Conservation (phyloP, 1,140 invertebrate species). For the Sycophila sp. region DNA sequence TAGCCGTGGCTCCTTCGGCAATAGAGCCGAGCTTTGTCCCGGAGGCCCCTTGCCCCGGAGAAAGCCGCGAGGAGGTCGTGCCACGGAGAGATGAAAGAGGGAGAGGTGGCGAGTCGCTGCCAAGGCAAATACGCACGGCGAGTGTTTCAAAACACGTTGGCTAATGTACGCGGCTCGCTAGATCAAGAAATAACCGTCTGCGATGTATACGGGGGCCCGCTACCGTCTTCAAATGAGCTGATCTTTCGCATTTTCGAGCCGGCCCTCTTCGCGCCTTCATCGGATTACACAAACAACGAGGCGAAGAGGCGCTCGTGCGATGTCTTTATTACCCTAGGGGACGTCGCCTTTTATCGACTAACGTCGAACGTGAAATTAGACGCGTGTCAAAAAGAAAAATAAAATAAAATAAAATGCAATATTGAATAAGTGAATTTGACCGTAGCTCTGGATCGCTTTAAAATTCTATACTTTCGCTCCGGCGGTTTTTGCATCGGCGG, state of each 20-base stretch:
- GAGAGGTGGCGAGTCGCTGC: slow-evolving; percentile 55
- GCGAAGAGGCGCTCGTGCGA: background rate
- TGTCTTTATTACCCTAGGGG: background rate
- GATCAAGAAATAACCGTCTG: slow-evolving; percentile 59
- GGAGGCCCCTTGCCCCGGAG: too few species aligned
- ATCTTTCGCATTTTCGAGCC: slow-evolving; percentile 13
- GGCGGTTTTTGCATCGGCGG: too few species aligned
- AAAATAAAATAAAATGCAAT: too few species aligned
- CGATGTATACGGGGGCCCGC: background rate
- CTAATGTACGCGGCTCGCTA: slow-evolving; percentile 59
- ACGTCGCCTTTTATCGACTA: background rate
- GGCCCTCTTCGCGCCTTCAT: background rate
- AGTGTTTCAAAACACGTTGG: slow-evolving; percentile 66
- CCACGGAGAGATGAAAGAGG: background rate
- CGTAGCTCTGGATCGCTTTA: too few species aligned
- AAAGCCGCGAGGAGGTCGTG: slow-evolving; percentile 28
- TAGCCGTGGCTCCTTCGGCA: slow-evolving; percentile 43
- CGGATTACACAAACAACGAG: slow-evolving; percentile 12
- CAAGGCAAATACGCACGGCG: slow-evolving; percentile 62
- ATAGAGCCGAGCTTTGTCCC: slow-evolving; percentile 40
- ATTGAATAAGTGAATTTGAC: too few species aligned
- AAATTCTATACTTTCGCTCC: too few species aligned
- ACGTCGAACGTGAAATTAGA: background rate
- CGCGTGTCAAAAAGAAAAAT: too few species aligned
- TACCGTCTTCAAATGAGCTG: slow-evolving; percentile 15